phyloP scores from a whole-genome alignment of 1,140 invertebrate species.

The Maniola jurtina region DNA sequence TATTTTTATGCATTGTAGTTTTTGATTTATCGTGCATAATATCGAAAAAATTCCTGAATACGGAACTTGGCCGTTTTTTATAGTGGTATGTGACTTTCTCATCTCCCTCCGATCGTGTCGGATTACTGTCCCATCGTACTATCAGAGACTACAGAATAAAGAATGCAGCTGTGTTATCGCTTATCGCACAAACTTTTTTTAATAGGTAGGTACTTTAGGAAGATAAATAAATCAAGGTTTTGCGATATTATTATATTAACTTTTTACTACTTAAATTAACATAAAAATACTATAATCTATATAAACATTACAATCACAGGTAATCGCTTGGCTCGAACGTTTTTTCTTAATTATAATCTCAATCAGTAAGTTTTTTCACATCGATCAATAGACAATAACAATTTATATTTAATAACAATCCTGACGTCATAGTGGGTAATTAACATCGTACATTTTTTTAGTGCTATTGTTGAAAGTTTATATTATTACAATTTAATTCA shows the following conservation, averaged over 20 bases:
- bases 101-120: too few relatives aligned
- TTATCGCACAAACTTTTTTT: too few relatives aligned
- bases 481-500: background rate
- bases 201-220: background rate
- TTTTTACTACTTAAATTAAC: conserved; percentile 14
- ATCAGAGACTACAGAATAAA: too few relatives aligned
- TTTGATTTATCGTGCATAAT: too few relatives aligned
- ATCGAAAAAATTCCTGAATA: too few relatives aligned
- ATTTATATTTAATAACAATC: background rate
- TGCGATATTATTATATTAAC: conserved; percentile 14
- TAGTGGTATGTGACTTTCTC: too few relatives aligned
- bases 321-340: conserved; percentile 1
- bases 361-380: conserved; percentile 3
- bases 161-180: too few relatives aligned
- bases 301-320: conserved; percentile 16
- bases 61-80: too few relatives aligned
- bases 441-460: too few relatives aligned
- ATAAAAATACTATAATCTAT: conserved; percentile 15
- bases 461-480: background rate
- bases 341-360: conserved; percentile 6
- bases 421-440: conserved; percentile 7
- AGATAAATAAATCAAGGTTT: background rate
- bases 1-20: too few relatives aligned
- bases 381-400: background rate
- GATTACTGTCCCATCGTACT: too few relatives aligned